Evolutionary conservation across 2,797 vertebrate genomes (phyloP).

Genomic region (Loriculus beryllinus): DNA sequence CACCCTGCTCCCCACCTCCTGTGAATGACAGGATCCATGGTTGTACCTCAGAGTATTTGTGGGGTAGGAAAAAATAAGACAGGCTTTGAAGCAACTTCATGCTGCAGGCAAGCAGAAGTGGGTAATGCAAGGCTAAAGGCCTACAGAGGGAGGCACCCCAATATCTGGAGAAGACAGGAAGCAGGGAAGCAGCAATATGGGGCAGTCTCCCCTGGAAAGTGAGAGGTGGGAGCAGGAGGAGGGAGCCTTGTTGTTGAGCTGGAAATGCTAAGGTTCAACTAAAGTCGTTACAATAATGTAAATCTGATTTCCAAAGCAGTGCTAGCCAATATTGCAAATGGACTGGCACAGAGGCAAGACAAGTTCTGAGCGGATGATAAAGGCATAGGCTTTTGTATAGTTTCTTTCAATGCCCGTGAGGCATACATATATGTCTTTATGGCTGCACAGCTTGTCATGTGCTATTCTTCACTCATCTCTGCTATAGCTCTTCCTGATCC

Average conservation of each 20-base stretch:
- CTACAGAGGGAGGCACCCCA: not conserved
- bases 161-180: not conserved
- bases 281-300: not conserved
- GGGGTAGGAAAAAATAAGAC: not conserved
- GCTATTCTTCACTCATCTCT: constrained; percentile 47
- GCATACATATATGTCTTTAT: not conserved
- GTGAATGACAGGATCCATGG: not conserved
- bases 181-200: not conserved
- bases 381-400: not conserved
- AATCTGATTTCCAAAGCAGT: constrained; percentile 3
- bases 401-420: not conserved
- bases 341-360: not conserved
- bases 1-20: not conserved
- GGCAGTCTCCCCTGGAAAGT: not conserved
- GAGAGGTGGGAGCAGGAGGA: not conserved
- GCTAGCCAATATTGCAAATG: not conserved
- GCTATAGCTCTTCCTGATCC: constrained; percentile 35
- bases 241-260: not conserved
- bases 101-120: not conserved
- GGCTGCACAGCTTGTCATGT: constrained; percentile 43
- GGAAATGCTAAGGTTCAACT: not conserved
- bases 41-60: not conserved
- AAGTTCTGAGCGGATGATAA: constrained; percentile 9
- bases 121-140: not conserved
- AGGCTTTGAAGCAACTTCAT: not conserved